Evolutionary conservation across 2,797 vertebrate genomes (phyloP), one percentile per base, ranked within the genome.

Genomic region (Melanotaenia parkinsoni): DNA sequence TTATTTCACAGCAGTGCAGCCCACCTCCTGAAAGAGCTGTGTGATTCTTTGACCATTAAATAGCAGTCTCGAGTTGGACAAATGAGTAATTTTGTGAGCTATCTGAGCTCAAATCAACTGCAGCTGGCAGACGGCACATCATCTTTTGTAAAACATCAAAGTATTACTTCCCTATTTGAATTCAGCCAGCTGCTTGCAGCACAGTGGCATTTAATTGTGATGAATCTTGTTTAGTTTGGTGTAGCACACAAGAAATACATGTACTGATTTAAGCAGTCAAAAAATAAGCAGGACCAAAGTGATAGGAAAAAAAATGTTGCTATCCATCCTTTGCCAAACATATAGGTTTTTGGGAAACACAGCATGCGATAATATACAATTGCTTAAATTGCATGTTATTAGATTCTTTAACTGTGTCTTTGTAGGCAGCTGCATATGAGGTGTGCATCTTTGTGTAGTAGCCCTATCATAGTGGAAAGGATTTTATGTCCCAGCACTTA

Each of bases 81-180:
- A 88, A 89, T 86, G 84, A 90, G 70, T 89, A 79, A 86, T 91
- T 90, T 80, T 79, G 80, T 82, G 81, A 79, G 74, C 71, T 70
- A 67, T 82, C 79, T 76, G 77, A 90, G 82, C 84, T 70, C 77
- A 84, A 73, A 62, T 54, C 75, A 59, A 72, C 82, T 64, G 33
- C 70, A 78, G 77, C 84, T 87, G 56, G 68, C 77, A 70, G 88
- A 90, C 69, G 63, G 70, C 56, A 77, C 67, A 37, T 82, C 79
- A 67, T 73, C 67, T 83, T 84, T 77, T 61, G 59, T 85, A 68
- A 84, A 83, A 81, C 77, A 88, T 75, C 63, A 83, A 51, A 72
- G 61, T 47, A 28, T 45, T 13, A 66, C 65, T 30, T 76, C 57
- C 20, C 10, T 60, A 35, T 71, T 58, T 63, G 70, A 74, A 68